Conservation (phyloP, 2,797 vertebrate species). For the Poecilia gillii region DNA sequence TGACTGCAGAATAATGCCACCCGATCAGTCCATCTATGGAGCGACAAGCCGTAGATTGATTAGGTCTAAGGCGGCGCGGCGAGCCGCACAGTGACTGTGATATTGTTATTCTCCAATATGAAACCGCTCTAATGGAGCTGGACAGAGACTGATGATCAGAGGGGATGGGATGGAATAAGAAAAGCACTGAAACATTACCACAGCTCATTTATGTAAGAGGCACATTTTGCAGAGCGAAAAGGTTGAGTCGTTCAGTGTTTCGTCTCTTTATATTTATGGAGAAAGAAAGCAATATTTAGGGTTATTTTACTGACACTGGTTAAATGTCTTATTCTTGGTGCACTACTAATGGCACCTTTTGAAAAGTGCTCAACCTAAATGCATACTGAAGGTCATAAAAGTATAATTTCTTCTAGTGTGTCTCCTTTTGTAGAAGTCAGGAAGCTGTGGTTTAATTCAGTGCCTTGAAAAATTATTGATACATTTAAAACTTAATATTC, state of each 20-base stretch:
- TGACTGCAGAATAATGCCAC: constrained; percentile 79
- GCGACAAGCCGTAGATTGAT: constrained; percentile 72
- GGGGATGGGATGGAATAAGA: constrained; percentile 59
- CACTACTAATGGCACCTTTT: constrained; percentile 25
- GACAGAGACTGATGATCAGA: constrained; percentile 72
- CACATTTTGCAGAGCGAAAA: constrained; percentile 60
- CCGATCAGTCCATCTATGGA: constrained; percentile 74
- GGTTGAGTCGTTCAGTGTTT: constrained; percentile 48
- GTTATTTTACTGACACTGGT: constrained; percentile 58
- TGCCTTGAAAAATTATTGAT: not conserved
- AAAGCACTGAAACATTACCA: constrained; percentile 58
- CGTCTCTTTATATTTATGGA: constrained; percentile 60
- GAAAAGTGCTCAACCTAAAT: constrained; percentile 13
- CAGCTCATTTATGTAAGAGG: constrained; percentile 62
- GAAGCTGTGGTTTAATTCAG: not conserved
- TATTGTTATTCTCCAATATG: constrained; percentile 73
- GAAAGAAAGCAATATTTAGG: constrained; percentile 49
- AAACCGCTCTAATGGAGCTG: constrained; percentile 69
- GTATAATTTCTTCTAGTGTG: not conserved
- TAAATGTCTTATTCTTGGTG: constrained; percentile 43
- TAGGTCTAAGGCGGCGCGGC: constrained; percentile 38
- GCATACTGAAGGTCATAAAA: constrained; percentile 1
- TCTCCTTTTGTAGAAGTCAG: not conserved
- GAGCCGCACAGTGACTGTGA: constrained; percentile 46
- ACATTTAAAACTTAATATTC: not conserved